A percentile compares a stretch with the other conserved stretches of the same genome.
phyloP scores from a whole-genome alignment of 1,140 invertebrate species.

The Bactericera cockerelli region DNA sequence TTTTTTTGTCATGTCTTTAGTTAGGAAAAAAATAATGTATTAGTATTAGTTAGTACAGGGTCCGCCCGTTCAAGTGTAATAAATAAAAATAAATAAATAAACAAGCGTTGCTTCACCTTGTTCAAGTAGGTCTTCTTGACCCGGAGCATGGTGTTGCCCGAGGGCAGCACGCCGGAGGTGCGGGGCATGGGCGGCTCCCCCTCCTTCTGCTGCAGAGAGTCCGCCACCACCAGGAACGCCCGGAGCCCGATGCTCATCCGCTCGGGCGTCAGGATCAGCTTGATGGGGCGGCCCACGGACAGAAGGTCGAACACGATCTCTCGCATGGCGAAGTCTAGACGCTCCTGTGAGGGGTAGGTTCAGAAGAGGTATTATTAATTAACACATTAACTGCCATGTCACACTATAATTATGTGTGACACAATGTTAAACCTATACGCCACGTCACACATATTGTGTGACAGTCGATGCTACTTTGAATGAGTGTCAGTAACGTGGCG shows the following conservation, averaged over 20 bases:
- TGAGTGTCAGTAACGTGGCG: too few relatives aligned
- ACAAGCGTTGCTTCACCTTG: conserved; percentile 35
- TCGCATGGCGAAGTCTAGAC: conserved; percentile 94
- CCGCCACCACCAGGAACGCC: conserved; percentile 95
- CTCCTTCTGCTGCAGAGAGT: conserved; percentile 96
- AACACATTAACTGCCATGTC: too few relatives aligned
- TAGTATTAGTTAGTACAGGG: too few relatives aligned
- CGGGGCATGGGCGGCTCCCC: conserved; percentile 95
- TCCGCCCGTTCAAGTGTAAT: too few relatives aligned
- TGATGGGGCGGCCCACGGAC: conserved; percentile 84
- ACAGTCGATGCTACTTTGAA: too few relatives aligned
- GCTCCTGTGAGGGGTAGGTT: conserved; percentile 39
- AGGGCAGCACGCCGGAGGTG: conserved; percentile 82
- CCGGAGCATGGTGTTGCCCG: conserved; percentile 81
- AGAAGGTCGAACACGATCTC: conserved; percentile 98
- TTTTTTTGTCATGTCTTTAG: too few relatives aligned
- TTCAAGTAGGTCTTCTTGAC: conserved; percentile 95
- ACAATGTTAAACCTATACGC: too few relatives aligned
- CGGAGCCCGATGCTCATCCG: conserved; percentile 95
- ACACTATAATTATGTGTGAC: too few relatives aligned
- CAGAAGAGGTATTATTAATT: too few relatives aligned
- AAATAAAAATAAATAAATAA: too few relatives aligned
- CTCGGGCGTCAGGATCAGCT: conserved; percentile 91
- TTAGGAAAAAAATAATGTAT: too few relatives aligned
- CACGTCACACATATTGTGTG: too few relatives aligned